These are phyloP conservation scores for Leptinotarsa lineolata DNA, from an alignment of 1,140 invertebrate species.

Conservation along the genomic window DNA sequence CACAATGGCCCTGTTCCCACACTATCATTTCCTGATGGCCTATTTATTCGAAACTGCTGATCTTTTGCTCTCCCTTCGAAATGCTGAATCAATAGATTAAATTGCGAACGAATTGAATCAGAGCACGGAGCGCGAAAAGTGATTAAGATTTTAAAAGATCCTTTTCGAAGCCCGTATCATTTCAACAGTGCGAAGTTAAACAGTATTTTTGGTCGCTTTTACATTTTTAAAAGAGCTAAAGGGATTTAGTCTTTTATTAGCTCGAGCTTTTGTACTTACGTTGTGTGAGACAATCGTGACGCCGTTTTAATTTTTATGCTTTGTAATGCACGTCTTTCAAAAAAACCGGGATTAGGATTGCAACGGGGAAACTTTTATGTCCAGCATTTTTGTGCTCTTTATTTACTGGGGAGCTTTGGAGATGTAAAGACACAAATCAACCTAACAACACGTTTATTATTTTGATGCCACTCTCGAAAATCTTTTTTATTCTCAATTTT, in stretches of 20 bases:
- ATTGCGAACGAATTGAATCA: conserved; percentile 49
- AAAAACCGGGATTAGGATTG: conserved; percentile 28
- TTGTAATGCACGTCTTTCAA: conserved; percentile 22
- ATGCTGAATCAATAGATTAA: conserved; percentile 54
- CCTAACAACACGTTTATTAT: no score
- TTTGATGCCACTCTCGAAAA: no score
- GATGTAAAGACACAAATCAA: no score
- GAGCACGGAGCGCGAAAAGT: conserved; percentile 51
- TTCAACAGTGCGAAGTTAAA: conserved; percentile 45
- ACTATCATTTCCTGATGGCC: conserved; percentile 51
- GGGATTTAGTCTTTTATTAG: conserved; percentile 47
- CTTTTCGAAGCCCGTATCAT: conserved; percentile 45
- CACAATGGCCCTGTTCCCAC: conserved; percentile 64
- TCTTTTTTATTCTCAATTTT: no score
- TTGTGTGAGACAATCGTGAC: conserved; percentile 38
- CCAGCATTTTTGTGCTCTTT: neutral
- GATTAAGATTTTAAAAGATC: conserved; percentile 54
- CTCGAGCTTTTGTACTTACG: conserved; percentile 42
- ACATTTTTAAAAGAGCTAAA: conserved; percentile 50
- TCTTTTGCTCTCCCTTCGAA: conserved; percentile 54
- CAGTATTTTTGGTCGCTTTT: conserved; percentile 44
- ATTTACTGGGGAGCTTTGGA: no score
- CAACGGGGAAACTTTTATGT: neutral
- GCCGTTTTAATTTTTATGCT: conserved; percentile 44
- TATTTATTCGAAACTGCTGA: conserved; percentile 54